Percentiles rank a stretch among this genome's conserved stretches.
Conservation (phyloP, 2,888 invertebrate species). For the Amaurobius ferox region DNA sequence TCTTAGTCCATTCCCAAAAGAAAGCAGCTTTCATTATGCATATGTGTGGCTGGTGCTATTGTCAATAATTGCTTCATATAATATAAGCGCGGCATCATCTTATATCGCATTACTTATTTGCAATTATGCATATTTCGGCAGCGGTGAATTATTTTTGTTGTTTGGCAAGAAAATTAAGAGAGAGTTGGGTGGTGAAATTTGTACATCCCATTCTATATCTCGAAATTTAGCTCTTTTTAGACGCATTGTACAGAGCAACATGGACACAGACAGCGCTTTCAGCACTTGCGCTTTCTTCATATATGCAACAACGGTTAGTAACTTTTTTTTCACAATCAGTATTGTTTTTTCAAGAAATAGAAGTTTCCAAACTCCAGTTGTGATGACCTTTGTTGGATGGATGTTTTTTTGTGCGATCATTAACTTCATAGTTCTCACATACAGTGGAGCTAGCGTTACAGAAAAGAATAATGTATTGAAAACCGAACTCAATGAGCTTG, state of each 20-base stretch:
- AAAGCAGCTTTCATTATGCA: background rate
- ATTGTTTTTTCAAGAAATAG: too few relatives aligned
- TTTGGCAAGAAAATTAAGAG: conserved; percentile 19
- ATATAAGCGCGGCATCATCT: background rate
- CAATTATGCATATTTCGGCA: background rate
- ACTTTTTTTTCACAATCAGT: too few relatives aligned
- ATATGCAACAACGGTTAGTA: conserved; percentile 10
- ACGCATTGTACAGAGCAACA: background rate
- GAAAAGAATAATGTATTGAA: conserved; percentile 12
- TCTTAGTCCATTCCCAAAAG: background rate
- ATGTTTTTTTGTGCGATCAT: background rate
- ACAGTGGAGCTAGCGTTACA: conserved; percentile 20
- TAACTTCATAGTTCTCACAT: conserved; percentile 17
- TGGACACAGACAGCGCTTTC: conserved; percentile 14
- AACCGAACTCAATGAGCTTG: conserved; percentile 14
- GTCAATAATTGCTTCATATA: conserved; percentile 20
- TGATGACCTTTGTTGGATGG: too few relatives aligned
- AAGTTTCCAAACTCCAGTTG: too few relatives aligned
- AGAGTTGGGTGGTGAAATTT: too few relatives aligned
- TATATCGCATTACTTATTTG: conserved; percentile 32
- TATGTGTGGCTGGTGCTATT: conserved; percentile 1
- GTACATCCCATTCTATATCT: too few relatives aligned
- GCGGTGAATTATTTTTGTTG: background rate
- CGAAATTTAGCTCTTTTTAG: conserved; percentile 9
- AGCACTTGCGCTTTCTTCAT: conserved; percentile 16